Percentiles rank a stretch among this genome's conserved stretches.
phyloP scores from a whole-genome alignment of 37 sponge, comb jelly and placozoan species.

The Lycopodina hypogea region DNA sequence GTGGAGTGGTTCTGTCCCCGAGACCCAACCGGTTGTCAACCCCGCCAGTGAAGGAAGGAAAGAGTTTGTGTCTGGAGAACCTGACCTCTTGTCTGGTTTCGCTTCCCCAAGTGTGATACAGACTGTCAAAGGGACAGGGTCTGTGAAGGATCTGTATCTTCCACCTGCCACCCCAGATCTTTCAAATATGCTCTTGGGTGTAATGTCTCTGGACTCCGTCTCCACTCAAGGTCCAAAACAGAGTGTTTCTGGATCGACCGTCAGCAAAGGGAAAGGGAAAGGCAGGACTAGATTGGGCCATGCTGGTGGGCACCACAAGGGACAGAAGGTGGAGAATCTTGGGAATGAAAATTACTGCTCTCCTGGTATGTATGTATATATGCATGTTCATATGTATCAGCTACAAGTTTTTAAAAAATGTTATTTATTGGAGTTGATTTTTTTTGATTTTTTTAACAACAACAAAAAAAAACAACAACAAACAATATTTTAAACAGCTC shows the following conservation, averaged over 20 bases:
- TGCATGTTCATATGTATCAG: too few relatives aligned
- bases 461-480: too few relatives aligned
- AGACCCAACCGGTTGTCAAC: not conserved
- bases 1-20: not conserved
- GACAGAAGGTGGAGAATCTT: too few relatives aligned
- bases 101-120: not conserved
- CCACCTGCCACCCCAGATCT: constrained; percentile 55
- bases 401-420: too few relatives aligned
- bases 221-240: not conserved
- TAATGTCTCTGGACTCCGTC: not conserved
- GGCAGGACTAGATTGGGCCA: not conserved
- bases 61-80: not conserved
- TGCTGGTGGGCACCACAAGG: constrained; percentile 22
- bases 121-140: constrained; percentile 27
- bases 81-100: not conserved
- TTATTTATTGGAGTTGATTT: too few relatives aligned
- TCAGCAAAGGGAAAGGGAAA: not conserved
- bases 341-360: too few relatives aligned
- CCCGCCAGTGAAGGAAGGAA: not conserved
- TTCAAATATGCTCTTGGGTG: constrained; percentile 9
- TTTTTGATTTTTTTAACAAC: too few relatives aligned
- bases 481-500: too few relatives aligned
- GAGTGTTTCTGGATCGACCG: not conserved
- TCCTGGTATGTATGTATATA: too few relatives aligned
- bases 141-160: constrained; percentile 44